Percentiles rank a stretch among this genome's conserved stretches.
These are phyloP conservation scores for Proisotoma minuta DNA, from an alignment of 2,888 invertebrate species.

Conservation along the genomic window DNA sequence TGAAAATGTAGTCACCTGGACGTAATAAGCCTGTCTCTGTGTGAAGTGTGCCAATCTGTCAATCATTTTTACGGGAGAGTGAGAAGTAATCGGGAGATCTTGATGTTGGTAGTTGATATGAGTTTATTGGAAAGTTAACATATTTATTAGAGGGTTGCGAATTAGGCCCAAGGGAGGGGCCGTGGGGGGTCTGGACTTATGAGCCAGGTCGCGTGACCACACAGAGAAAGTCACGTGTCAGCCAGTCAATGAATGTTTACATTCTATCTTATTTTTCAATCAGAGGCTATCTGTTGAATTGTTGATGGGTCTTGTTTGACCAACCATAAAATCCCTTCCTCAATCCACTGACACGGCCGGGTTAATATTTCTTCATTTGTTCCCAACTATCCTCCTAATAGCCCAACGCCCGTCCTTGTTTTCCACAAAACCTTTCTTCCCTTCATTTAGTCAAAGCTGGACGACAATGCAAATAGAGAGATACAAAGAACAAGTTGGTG, in stretches of 20 bases:
- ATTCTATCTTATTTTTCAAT: constrained; percentile 38
- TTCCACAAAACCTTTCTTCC: no score
- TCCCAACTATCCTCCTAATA: not conserved
- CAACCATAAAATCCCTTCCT: constrained; percentile 20
- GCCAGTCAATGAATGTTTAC: constrained; percentile 43
- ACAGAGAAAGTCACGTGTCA: constrained; percentile 30
- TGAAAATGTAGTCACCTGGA: no score
- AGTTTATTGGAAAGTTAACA: constrained; percentile 1
- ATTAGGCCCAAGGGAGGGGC: constrained; percentile 7
- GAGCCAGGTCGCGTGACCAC: constrained; percentile 27
- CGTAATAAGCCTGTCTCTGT: no score
- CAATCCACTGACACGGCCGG: constrained; percentile 13
- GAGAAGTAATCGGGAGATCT: not conserved
- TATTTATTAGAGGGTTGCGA: not conserved
- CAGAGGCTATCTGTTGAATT: constrained; percentile 37
- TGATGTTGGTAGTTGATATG: not conserved
- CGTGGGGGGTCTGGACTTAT: constrained; percentile 29
- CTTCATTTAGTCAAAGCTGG: no score
- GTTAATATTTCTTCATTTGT: constrained; percentile 22
- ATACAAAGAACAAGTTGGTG: not conserved
- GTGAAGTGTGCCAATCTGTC: constrained; percentile 7
- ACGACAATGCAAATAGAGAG: not conserved
- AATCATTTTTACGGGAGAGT: constrained; percentile 8
- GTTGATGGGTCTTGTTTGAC: constrained; percentile 35
- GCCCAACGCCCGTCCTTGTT: not conserved